Base-by-base conservation (phyloP, 2,888 invertebrate genomes). In the Ectemnius continuus region DNA sequence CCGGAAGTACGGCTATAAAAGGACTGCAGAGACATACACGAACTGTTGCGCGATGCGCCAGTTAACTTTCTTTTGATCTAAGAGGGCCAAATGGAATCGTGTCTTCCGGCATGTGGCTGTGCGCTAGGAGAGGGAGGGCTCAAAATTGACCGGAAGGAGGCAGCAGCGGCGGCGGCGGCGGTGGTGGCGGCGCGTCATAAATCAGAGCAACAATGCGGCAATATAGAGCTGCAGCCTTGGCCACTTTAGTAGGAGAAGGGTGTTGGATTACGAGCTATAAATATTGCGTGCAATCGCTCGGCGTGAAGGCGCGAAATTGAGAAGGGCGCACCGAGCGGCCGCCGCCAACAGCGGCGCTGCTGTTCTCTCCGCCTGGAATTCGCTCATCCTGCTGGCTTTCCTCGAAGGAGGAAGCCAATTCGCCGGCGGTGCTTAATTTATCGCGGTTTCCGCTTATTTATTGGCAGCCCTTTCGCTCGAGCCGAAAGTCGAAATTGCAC, bases 221-320 rank as follows among this genome's bases (percentile, higher is more conserved):
- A 83, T 83, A 81, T 81, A 78, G 79, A 36, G 36, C 36, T 36
- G 52, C n/a, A 52, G 52, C 52, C 16, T 63, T 52, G 63, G 61
- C 66, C 71, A 79, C 77, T 76, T 76, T 72, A 61, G 67, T 73
- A 36, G 71, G 62, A 16, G 78, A 73, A 80, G 45, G 83, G 81
- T 80, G 83, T 66, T 81, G 81, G 83, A 83, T 83, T 83, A 83
- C 83, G 65, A 60, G 81, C 81, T 76, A 83, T 83, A 83, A 83
- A 83, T 83, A 83, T 83, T 80, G 78, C 83, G 83, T 78, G 83
- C 83, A 81, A 83, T 83, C 79, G 79, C 74, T 67, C 75, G 63
- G 58, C 67, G 78, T 72, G 64, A 26, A 26, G 26, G 73, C 75
- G 81, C 75, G 77, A 82, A 80, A 82, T 74, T 67, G 78, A 78